Evolutionary conservation across 2,113 vertebrate species (phyloP), one percentile per base, ranked within the genome.

Genomic region (Callionymus lyra): DNA sequence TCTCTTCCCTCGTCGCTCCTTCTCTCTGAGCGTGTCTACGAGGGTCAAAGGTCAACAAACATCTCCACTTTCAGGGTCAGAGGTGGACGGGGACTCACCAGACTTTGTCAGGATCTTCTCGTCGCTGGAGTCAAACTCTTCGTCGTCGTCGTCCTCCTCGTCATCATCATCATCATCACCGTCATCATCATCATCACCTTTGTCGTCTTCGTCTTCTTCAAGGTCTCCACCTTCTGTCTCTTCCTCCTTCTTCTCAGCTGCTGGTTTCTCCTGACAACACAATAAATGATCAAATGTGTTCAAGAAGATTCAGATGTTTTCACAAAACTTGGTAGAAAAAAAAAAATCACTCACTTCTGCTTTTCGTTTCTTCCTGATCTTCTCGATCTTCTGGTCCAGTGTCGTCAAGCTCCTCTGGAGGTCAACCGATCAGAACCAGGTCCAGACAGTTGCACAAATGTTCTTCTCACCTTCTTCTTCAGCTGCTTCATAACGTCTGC

Each of bases 351-450:
- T 72, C 16, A 92, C 91, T 84, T 91, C 86, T 0, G 67, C 64
- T 58, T 86, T 94, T 56, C 93, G 88, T 34, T 86, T 88, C 79
- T 90, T 91, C 10, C 95, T 80, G 39, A 98, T 85, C 68, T 89
- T 88, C 39, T 94, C 92, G 2, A 98, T 98, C 79, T 98, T 98
- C 70, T 98, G 89, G 48, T 98, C 95, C 59, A 98, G 63, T 0
- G 91, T 98, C 1, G 94, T 97, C 2, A 84, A 78, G 1, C 78
- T 74, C 77, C 71, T 91, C 94, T 98, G 55, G 14, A 54, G 34
- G 17, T 3, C 1, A 31, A 13, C 17, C 6, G n/a, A 17, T 12
- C 18, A 31, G 15, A 6, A 47, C 16, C 39, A 17, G 21, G 4
- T 0, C 10, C 2, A 21, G 13, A 55, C 39, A 6, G 1, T n/a